phyloP scores from a whole-genome alignment of 2,797 vertebrate species.

The Protonibea diacanthus region DNA sequence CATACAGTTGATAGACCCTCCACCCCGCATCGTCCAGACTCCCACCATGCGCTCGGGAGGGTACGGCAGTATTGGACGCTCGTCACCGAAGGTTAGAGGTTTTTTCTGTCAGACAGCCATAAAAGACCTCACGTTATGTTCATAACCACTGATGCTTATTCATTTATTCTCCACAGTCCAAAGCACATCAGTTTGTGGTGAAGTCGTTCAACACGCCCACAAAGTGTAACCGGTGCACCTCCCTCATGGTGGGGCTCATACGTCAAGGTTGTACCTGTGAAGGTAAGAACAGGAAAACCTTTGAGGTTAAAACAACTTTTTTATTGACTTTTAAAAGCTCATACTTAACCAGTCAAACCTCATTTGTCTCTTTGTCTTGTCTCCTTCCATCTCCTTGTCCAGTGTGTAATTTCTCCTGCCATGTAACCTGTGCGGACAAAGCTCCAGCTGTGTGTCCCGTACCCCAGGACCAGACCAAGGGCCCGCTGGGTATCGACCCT shows the following conservation, averaged over 20 bases:
- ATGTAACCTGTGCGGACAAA: constrained; percentile 99
- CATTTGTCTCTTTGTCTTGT: neutral
- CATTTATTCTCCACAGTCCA: constrained; percentile 86
- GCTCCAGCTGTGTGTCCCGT: constrained; percentile 96
- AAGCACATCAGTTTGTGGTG: constrained; percentile 98
- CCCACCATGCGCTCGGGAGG: constrained; percentile 91
- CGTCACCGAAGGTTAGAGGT: constrained; percentile 90
- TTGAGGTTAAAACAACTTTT: neutral
- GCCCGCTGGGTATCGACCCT: constrained; percentile 96
- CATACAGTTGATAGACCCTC: constrained; percentile 87
- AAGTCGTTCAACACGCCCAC: constrained; percentile 95
- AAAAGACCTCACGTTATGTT: neutral
- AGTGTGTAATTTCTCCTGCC: constrained; percentile 99
- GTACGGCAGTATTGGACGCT: constrained; percentile 91
- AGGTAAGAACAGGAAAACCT: constrained; percentile 82
- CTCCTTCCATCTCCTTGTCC: constrained; percentile 24
- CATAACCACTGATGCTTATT: neutral
- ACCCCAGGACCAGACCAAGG: constrained; percentile 96
- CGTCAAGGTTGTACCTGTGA: constrained; percentile 98
- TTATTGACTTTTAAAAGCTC: neutral
- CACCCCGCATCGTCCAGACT: constrained; percentile 89
- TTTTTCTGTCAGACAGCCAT: neutral
- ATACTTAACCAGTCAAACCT: neutral
- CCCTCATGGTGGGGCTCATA: constrained; percentile 97
- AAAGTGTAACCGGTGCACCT: constrained; percentile 98